These are phyloP conservation scores for Sesamia inferens DNA, from an alignment of 2,888 invertebrate species.

Conservation along the genomic window DNA sequence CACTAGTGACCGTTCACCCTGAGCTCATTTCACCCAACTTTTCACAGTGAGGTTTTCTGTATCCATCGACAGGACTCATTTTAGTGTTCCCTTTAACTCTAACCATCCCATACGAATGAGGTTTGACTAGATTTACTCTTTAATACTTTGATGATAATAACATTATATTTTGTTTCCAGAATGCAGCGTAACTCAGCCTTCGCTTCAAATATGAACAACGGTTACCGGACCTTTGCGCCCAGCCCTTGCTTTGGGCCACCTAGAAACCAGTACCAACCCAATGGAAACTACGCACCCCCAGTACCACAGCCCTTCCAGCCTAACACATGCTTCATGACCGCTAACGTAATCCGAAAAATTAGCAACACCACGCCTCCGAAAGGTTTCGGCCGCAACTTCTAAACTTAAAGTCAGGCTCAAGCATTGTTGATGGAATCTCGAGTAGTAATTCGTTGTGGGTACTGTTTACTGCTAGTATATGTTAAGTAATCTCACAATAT, in stretches of 20 bases:
- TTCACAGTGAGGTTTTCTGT: no score
- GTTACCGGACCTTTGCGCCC: conserved; percentile 51
- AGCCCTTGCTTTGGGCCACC: conserved; percentile 53
- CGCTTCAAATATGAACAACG: conserved; percentile 44
- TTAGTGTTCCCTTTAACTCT: not conserved
- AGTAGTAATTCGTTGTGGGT: conserved; percentile 51
- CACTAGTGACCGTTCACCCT: no score
- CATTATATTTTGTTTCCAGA: conserved; percentile 23
- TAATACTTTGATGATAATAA: conserved; percentile 1
- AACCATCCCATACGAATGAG: not conserved
- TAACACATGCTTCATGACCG: conserved; percentile 76
- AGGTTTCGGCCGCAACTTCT: conserved; percentile 48
- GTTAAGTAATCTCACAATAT: conserved; percentile 50
- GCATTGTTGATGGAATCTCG: conserved; percentile 67
- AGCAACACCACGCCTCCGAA: conserved; percentile 64
- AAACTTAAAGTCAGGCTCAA: not conserved
- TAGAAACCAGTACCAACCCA: conserved; percentile 43
- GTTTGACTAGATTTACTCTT: not conserved
- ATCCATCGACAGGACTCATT: no score
- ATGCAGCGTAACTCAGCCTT: conserved; percentile 59
- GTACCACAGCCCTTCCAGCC: conserved; percentile 65
- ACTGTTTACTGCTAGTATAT: conserved; percentile 54
- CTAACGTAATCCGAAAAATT: conserved; percentile 70
- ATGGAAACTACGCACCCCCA: conserved; percentile 26
- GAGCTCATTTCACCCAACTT: no score